phyloP scores from a whole-genome alignment of 2,113 vertebrate species.

The Ammodytes marinus region DNA sequence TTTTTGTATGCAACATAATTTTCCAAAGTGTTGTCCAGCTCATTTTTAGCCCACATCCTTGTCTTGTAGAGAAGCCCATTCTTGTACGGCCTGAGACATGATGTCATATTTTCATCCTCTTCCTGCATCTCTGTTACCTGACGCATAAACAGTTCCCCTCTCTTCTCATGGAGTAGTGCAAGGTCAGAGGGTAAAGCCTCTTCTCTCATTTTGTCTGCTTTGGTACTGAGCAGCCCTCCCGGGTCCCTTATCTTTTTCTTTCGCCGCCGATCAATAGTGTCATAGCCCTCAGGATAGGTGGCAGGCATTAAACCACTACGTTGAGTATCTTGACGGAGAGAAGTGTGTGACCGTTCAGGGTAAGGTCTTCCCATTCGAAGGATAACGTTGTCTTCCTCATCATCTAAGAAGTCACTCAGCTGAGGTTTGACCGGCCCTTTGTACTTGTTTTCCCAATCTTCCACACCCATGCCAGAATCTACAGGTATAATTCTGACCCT shows the following conservation, averaged over 20 bases:
- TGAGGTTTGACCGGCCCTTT: slow-evolving; percentile 82
- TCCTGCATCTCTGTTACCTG: slow-evolving; percentile 81
- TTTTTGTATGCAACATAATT: slow-evolving; percentile 82
- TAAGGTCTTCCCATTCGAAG: slow-evolving; percentile 60
- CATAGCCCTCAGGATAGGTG: slow-evolving; percentile 89
- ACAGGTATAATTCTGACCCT: slow-evolving; percentile 92
- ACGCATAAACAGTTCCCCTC: slow-evolving; percentile 76
- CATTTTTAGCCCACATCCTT: slow-evolving; percentile 83
- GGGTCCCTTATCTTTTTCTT: slow-evolving; percentile 85
- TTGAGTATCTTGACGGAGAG: slow-evolving; percentile 55
- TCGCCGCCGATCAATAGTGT: slow-evolving; percentile 89
- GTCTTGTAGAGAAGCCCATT: slow-evolving; percentile 92
- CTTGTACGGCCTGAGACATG: slow-evolving; percentile 86
- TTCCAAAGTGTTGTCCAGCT: slow-evolving; percentile 74
- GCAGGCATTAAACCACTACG: slow-evolving; percentile 68
- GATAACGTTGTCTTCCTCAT: slow-evolving; percentile 65
- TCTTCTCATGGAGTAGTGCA: slow-evolving; percentile 71
- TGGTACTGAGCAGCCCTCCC: slow-evolving; percentile 47
- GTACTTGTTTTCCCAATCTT: slow-evolving; percentile 88
- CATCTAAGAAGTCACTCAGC: slow-evolving; percentile 87
- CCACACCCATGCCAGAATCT: slow-evolving; percentile 88
- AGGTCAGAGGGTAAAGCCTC: slow-evolving; percentile 65
- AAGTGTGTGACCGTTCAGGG: slow-evolving; percentile 64
- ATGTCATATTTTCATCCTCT: slow-evolving; percentile 76
- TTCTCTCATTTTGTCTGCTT: slow-evolving; percentile 50